Base-by-base conservation (phyloP, 2,797 vertebrate genomes). In the Phoeniculus purpureus region DNA sequence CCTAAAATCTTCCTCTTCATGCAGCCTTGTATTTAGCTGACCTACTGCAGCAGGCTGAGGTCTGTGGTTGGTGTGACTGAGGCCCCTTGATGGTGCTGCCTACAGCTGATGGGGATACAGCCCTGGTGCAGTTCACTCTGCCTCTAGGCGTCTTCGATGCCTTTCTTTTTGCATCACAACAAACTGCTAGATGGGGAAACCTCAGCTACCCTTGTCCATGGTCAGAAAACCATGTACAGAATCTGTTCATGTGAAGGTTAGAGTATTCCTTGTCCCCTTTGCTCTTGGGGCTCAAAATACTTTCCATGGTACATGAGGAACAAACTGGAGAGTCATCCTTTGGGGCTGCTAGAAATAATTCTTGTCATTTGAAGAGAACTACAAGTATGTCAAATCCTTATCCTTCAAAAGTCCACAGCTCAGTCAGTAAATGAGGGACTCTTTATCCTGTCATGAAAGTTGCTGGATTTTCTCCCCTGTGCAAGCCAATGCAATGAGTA, bases 341-440 rank as follows among this genome's bases (percentile, higher is more conserved):
- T 64, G 74, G 56, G 18, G 12, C 51, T 87, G 50, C 25, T 91
- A 55, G 62, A 89, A 91, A 32, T 81, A 92, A 70, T 81, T 89
- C 29, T 64, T 81, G 50, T 64, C 7, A 29, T 73, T n/a, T 55
- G 87, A 88, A 72, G 60, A 51, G 43, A 89, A 89, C 85, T 85
- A 45, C 18, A 81, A 87, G 60, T 48, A n/a, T 90, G 58, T 76
- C 50, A 84, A 91, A 77, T 89, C 47, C 25, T 73, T 79, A 25
- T n/a, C 55, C 74, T 94, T 85, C 80, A 81, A 27, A 95, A 74
- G 77, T 32, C 64, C 76, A 7, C 50, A 79, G 50, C 23, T 54
- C 60, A 70, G 5, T 3, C 89, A 45, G 87, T 89, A 85, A 65
- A 67, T 67, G 61, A 83, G 60, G 21, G n/a, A 7, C 56, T 91